Evolutionary conservation across 2,888 invertebrate genomes (phyloP).

Genomic region (Dorcus parallelipipedus): DNA sequence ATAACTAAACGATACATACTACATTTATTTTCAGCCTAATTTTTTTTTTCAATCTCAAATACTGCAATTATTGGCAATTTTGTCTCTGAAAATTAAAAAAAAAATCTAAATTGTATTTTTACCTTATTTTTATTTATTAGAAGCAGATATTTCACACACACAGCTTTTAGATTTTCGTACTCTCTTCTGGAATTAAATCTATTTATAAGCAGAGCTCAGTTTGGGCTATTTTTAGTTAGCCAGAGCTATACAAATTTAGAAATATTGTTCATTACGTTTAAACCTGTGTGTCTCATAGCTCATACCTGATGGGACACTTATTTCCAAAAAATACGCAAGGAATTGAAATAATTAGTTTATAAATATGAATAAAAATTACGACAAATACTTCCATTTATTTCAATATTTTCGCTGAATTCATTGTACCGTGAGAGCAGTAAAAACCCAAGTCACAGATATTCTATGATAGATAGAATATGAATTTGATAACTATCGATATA

Average conservation of each 20-base stretch:
- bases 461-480: too few species aligned
- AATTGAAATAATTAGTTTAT: too few species aligned
- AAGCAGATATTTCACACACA: conserved; percentile 36
- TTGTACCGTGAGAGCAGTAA: too few species aligned
- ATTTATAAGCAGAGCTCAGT: conserved; percentile 41
- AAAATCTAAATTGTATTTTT: conserved; percentile 7
- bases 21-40: too few species aligned
- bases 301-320: too few species aligned
- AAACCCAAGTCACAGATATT: too few species aligned
- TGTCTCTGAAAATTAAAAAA: not conserved
- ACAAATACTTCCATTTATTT: too few species aligned
- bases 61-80: too few species aligned
- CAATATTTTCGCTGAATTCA: too few species aligned
- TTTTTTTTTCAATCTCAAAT: not conserved
- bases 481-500: too few species aligned
- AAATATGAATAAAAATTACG: too few species aligned
- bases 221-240: conserved; percentile 28
- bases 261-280: conserved; percentile 1
- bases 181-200: conserved; percentile 35
- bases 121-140: conserved; percentile 20
- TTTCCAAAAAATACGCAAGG: not conserved
- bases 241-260: conserved; percentile 28
- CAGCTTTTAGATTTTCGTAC: conserved; percentile 34
- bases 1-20: not conserved
- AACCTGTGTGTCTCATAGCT: too few species aligned